A percentile compares a stretch with the other conserved stretches of the same genome.
Evolutionary conservation across 2,797 vertebrate species (phyloP).

Genomic region (Labroides dimidiatus): DNA sequence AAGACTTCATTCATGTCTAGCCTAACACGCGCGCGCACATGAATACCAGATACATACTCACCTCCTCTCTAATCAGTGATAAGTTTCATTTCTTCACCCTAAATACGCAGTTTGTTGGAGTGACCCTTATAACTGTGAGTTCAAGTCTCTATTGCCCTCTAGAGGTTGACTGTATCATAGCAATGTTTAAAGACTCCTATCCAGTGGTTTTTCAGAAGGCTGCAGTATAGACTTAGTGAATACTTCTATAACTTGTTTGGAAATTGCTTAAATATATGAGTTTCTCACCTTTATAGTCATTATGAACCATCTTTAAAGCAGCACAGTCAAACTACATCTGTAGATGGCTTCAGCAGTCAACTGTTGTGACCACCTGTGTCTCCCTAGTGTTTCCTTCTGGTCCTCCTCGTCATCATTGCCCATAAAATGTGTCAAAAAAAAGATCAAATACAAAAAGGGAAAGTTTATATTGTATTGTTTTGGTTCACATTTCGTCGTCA

Average conservation of each 20-base stretch:
- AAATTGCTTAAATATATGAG: not conserved
- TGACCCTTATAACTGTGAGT: not conserved
- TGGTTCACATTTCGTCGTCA: no score
- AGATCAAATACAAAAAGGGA: no score
- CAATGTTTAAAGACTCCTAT: not conserved
- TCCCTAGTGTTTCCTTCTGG: not conserved
- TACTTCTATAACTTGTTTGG: not conserved
- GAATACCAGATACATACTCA: not conserved
- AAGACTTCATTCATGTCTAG: no score
- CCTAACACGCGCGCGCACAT: no score
- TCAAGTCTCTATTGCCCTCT: constrained; percentile 63
- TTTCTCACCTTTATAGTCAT: no score
- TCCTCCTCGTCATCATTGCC: no score
- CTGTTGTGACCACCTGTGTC: no score
- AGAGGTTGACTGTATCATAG: constrained; percentile 2
- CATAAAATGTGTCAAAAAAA: no score
- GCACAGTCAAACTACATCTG: no score
- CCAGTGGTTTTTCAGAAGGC: not conserved
- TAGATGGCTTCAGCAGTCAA: no score
- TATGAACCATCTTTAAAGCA: no score
- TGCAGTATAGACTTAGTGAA: not conserved
- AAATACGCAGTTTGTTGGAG: constrained; percentile 7
- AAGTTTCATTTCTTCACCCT: not conserved
- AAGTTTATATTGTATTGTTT: no score
- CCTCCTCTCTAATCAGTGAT: not conserved